phyloP scores from a whole-genome alignment of 2,113 vertebrate species.

The Aldabrachelys gigantea region DNA sequence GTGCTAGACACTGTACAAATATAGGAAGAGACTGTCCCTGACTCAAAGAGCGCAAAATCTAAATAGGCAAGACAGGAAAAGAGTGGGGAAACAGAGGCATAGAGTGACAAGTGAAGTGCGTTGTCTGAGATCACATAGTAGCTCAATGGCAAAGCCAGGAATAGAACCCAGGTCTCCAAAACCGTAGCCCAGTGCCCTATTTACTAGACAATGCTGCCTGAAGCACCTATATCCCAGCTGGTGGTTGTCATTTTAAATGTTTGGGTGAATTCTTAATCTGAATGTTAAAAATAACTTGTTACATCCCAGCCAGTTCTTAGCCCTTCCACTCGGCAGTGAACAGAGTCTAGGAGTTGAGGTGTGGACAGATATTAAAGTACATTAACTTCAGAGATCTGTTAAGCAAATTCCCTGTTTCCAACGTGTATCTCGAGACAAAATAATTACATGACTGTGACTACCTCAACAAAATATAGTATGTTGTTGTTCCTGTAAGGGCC shows the following conservation, averaged over 20 bases:
- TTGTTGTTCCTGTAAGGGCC: slow-evolving; percentile 38
- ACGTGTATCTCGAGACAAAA: slow-evolving; percentile 66
- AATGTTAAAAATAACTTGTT: slow-evolving; percentile 42
- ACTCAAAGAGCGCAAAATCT: neutral
- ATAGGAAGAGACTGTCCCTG: neutral
- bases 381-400: slow-evolving; percentile 37
- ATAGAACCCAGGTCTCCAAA: neutral
- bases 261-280: slow-evolving; percentile 45
- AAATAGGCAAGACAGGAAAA: neutral
- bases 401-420: slow-evolving; percentile 37
- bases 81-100: neutral
- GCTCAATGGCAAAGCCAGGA: neutral
- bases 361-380: neutral
- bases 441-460: neutral
- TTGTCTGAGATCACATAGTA: neutral
- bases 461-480: neutral
- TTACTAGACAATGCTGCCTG: neutral
- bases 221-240: neutral
- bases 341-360: slow-evolving; percentile 49
- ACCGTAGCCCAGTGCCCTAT: neutral
- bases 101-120: accelerated
- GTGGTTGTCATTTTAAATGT: slow-evolving; percentile 18
- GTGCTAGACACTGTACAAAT: accelerated
- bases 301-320: slow-evolving; percentile 9
- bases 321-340: slow-evolving; percentile 51